Evolutionary conservation across 2,797 vertebrate genomes (phyloP), one percentile per base, ranked within the genome.

Genomic region (Hoplostethus atlanticus): DNA sequence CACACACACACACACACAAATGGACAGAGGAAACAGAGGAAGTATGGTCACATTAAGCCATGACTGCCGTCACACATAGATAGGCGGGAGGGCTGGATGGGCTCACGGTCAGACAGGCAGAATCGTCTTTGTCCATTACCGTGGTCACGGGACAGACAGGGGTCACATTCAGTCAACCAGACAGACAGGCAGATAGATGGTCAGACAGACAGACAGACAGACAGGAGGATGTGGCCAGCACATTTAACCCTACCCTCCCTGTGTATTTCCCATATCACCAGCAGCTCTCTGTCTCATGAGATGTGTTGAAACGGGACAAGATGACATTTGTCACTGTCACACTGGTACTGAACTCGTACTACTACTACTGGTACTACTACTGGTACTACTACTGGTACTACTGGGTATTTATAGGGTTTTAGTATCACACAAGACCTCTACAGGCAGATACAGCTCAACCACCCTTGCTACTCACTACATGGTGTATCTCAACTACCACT

Each of bases 211-310:
- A 36, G 25, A 8, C 21, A 69, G 64, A 69, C 64, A 65, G 65
- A 52, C 52, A 25, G 57, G 50, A 9, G 21, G 10, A 36, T 68
- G 16, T 59, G 44, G 72, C 30, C 40, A 1, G 4, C 25, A 48
- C 21, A 31, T 62, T 61, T 16, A 59, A 65, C 73, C 55, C 63
- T 8, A 65, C 73, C 55, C 63, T 8, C 0, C 2, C 16, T 8
- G 34, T 64, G 13, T 28, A 47, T 13, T 3, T 13, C 15, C 44
- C 3, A 4, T 16, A 0, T 64, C 59, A 64, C 71, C 74, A 79
- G 58, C 57, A 68, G 69, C 81, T 44, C 40, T 62, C 17, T 16
- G 59, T 83, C 77, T 79, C 79, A 48, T 13, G 85, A 85, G 79
- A 62, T 79, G 75, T 34, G 54, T 86, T 83, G 85, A 69, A 77